A percentile compares a stretch with the other conserved stretches of the same genome.
phyloP scores from a whole-genome alignment of 1,140 invertebrate genomes.

The Apis dorsata region DNA sequence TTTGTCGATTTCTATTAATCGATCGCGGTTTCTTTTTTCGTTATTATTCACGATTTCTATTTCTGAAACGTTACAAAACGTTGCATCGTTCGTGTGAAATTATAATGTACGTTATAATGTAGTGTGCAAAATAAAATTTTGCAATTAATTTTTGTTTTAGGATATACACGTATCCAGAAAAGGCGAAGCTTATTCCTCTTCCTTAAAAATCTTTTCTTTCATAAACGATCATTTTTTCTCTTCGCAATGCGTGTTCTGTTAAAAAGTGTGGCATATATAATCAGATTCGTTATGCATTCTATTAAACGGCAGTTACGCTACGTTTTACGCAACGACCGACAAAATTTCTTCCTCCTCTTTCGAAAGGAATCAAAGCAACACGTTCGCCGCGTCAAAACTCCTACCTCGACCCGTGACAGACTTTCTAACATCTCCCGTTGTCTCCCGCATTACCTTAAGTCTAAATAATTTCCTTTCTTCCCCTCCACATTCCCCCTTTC shows the following conservation, averaged over 20 bases:
- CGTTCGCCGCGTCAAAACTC: slow-evolving; percentile 35
- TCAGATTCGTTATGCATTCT: slow-evolving; percentile 9
- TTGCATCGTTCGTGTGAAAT: too few relatives aligned
- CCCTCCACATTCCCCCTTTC: not conserved
- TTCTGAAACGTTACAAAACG: too few relatives aligned
- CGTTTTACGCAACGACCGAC: slow-evolving; percentile 28
- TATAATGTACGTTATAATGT: too few relatives aligned
- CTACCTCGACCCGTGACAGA: slow-evolving; percentile 1
- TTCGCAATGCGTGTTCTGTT: too few relatives aligned
- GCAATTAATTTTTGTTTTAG: not conserved
- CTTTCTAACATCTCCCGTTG: slow-evolving; percentile 31
- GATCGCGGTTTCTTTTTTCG: too few relatives aligned
- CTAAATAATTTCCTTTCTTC: slow-evolving; percentile 40
- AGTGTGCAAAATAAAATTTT: too few relatives aligned
- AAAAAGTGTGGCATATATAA: not conserved
- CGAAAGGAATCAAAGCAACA: slow-evolving; percentile 24
- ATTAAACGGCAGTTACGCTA: not conserved
- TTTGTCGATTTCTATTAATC: too few relatives aligned
- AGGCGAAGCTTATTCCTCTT: not conserved
- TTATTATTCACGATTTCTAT: too few relatives aligned
- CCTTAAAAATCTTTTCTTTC: not conserved
- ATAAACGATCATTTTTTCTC: not conserved
- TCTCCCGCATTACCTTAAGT: slow-evolving; percentile 31
- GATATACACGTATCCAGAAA: not conserved
- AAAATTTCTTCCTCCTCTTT: slow-evolving; percentile 9